Evolutionary conservation across 2,888 invertebrate species (phyloP).

Genomic region (Tortricodes alternella): DNA sequence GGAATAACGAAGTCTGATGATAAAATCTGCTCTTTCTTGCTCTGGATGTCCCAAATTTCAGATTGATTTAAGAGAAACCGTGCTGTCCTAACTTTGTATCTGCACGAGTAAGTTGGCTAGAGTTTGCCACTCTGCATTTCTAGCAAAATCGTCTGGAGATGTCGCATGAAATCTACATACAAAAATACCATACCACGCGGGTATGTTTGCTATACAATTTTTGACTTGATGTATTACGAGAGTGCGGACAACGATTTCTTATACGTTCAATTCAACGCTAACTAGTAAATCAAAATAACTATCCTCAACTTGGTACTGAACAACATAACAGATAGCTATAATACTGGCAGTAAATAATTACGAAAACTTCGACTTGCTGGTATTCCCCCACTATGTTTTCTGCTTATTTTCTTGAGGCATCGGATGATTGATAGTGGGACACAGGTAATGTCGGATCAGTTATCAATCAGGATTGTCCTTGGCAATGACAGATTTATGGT

Average conservation of each 20-base stretch:
- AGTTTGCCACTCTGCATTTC: neutral
- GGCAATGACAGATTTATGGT: constrained; percentile 60
- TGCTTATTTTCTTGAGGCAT: constrained; percentile 30
- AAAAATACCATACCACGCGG: too few relatives aligned
- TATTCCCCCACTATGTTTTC: constrained; percentile 22
- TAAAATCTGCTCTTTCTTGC: neutral
- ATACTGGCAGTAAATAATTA: neutral
- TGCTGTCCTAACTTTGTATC: neutral
- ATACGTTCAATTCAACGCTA: neutral
- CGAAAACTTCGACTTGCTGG: neutral
- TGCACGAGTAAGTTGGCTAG: neutral
- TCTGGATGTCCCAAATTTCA: neutral
- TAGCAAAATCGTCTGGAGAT: neutral
- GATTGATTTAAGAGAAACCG: neutral
- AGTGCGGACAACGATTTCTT: too few relatives aligned
- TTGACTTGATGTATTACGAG: too few relatives aligned
- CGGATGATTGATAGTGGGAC: constrained; percentile 40
- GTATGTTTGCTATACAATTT: too few relatives aligned
- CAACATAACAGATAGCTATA: neutral
- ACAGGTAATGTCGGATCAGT: constrained; percentile 56
- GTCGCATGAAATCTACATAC: neutral
- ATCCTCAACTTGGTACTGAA: neutral
- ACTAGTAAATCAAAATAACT: neutral
- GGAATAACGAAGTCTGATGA: constrained; percentile 3
- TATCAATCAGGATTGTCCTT: constrained; percentile 62